These are phyloP conservation scores for Trimorus sp. DNA, from an alignment of 2,888 invertebrate genomes.

Conservation along the genomic window DNA sequence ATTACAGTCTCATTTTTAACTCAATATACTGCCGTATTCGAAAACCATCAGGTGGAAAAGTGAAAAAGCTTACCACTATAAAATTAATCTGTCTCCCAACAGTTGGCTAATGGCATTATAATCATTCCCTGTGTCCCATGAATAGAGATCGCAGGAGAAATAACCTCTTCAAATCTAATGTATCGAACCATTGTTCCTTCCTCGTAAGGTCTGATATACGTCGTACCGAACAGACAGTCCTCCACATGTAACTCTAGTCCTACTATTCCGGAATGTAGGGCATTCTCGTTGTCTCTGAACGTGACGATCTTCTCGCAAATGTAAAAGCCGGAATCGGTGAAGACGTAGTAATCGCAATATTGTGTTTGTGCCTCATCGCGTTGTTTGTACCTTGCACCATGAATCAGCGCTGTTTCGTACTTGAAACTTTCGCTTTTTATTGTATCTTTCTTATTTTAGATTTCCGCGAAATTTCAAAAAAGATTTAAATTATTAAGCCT, in stretches of 20 bases:
- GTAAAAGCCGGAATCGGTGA: neutral
- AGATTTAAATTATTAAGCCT: too few species aligned
- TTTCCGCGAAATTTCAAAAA: too few species aligned
- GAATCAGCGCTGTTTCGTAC: too few species aligned
- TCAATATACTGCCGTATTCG: too few species aligned
- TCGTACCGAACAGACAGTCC: neutral
- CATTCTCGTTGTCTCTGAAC: neutral
- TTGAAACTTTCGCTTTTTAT: too few species aligned
- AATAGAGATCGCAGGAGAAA: conserved; percentile 1
- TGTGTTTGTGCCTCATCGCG: neutral
- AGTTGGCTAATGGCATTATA: neutral
- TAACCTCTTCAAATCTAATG: neutral
- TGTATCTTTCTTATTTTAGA: too few species aligned
- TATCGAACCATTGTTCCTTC: neutral
- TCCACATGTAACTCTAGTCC: neutral
- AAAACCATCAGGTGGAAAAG: too few species aligned
- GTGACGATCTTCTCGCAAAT: neutral
- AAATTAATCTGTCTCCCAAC: conserved; percentile 6
- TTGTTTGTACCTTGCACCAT: neutral
- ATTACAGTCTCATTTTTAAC: too few species aligned
- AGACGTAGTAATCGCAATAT: neutral
- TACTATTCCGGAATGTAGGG: neutral
- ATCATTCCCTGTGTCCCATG: too few species aligned
- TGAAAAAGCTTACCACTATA: too few species aligned
- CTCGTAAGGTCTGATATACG: neutral